phyloP scores from a whole-genome alignment of 2,113 vertebrate species.

The Heterotilapia buettikoferi region DNA sequence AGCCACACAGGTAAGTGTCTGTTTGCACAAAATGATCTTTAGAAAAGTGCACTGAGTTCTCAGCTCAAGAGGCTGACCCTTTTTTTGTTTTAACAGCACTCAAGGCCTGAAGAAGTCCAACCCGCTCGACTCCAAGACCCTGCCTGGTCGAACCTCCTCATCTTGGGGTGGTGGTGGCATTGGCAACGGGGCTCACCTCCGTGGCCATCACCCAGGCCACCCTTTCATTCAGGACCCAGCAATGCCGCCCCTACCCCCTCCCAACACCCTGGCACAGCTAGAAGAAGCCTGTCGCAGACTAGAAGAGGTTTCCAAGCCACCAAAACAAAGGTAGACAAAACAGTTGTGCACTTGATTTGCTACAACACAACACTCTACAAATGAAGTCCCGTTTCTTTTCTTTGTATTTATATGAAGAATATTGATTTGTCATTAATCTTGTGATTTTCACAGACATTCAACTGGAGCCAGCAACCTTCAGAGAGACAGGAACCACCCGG shows the following conservation, averaged over 20 bases:
- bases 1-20: conserved; percentile 80
- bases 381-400: rapidly evolving
- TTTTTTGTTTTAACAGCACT: conserved; percentile 49
- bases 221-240: conserved; percentile 83
- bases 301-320: conserved; percentile 88
- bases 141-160: conserved; percentile 52
- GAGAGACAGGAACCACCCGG: conserved; percentile 81
- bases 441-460: conserved; percentile 76
- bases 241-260: conserved; percentile 80
- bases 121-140: conserved; percentile 73
- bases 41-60: rapidly evolving
- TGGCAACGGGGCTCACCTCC: conserved; percentile 66
- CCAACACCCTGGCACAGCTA: conserved; percentile 93
- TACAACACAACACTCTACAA: neutral
- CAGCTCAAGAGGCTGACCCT: neutral
- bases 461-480: conserved; percentile 78
- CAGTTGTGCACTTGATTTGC: neutral
- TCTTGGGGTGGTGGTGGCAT: conserved; percentile 68
- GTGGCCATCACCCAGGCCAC: conserved; percentile 74
- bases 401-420: neutral
- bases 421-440: neutral
- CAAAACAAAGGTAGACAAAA: conserved; percentile 77
- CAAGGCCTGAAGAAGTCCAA: conserved; percentile 82
- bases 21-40: neutral
- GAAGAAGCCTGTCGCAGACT: conserved; percentile 92